Evolutionary conservation across 2,888 invertebrate species (phyloP), one percentile per base, ranked within the genome.

Genomic region (Cylloceria caligata): DNA sequence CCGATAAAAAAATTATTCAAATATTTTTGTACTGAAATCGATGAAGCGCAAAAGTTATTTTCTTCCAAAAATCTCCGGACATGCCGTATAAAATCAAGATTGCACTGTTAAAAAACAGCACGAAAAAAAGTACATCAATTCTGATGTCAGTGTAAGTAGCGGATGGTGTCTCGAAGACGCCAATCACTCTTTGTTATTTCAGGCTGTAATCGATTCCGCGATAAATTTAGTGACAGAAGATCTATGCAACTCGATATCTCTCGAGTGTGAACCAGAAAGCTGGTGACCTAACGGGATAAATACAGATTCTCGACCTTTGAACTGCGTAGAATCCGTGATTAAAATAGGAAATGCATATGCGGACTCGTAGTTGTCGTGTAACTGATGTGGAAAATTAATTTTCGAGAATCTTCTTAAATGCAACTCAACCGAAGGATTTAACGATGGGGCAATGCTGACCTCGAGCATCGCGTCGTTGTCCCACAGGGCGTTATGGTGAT

Each of bases 401-500:
- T n/a, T n/a, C n/a, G n/a, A n/a, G n/a, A n/a, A n/a, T n/a, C n/a
- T n/a, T n/a, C n/a, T n/a, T n/a, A n/a, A n/a, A n/a, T n/a, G n/a
- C n/a, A n/a, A n/a, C n/a, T n/a, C n/a, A n/a, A n/a, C n/a, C n/a
- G n/a, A n/a, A n/a, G n/a, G n/a, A n/a, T n/a, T n/a, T n/a, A n/a
- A n/a, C n/a, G n/a, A n/a, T n/a, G n/a, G n/a, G n/a, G n/a, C n/a
- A n/a, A n/a, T n/a, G n/a, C 81, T 81, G 74, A 92, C 92, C 91
- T 92, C 92, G 55, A 92, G 83, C 89, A 92, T 90, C 36, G 91
- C 88, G 78, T 93, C 92, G 82, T 91, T 90, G 72, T 92, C 93
- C 89, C 91, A 90, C 76, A 90, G 84, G 3, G 88, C 87, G 62
- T 87, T 86, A 81, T 91, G 91, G 85, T 92, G 90, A 83, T 90